These are phyloP conservation scores for Nymphalis c-album DNA, from an alignment of 2,888 invertebrate species.

Conservation along the genomic window DNA sequence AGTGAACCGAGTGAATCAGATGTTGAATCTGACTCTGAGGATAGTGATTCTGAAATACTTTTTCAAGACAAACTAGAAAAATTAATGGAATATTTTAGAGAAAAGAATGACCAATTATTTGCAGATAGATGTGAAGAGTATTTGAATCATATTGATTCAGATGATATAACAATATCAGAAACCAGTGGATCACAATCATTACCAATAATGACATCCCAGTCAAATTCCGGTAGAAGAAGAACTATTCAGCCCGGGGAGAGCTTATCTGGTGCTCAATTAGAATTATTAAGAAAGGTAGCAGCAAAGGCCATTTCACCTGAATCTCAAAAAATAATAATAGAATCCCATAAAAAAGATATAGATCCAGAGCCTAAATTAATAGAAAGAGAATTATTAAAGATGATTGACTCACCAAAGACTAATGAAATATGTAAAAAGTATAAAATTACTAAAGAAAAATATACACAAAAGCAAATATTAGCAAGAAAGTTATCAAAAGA, in stretches of 20 bases:
- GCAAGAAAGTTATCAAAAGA: conserved; percentile 79
- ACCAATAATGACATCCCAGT: conserved; percentile 75
- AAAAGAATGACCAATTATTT: conserved; percentile 86
- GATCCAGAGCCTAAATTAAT: conserved; percentile 80
- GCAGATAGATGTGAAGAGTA: conserved; percentile 83
- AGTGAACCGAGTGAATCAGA: conserved; percentile 83
- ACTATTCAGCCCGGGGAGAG: conserved; percentile 84
- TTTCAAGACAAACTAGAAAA: conserved; percentile 87
- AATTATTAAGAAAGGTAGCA: conserved; percentile 82
- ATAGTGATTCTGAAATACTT: conserved; percentile 83
- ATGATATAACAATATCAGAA: conserved; percentile 78
- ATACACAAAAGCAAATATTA: conserved; percentile 74
- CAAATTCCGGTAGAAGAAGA: conserved; percentile 76
- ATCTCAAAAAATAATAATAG: conserved; percentile 79
- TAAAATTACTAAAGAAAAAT: conserved; percentile 78
- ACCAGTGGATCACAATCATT: conserved; percentile 76
- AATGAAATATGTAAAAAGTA: conserved; percentile 77
- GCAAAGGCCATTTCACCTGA: conserved; percentile 78
- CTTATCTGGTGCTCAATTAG: conserved; percentile 81
- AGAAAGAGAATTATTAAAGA: conserved; percentile 76
- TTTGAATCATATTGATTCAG: conserved; percentile 77
- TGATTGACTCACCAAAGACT: conserved; percentile 77
- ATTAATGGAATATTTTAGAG: conserved; percentile 86
- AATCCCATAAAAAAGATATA: conserved; percentile 79
- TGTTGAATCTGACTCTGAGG: conserved; percentile 83